Percentiles rank a stretch among this genome's conserved stretches.
Conservation (phyloP, 2,113 vertebrate genomes). For the Chroicocephalus ridibundus region DNA sequence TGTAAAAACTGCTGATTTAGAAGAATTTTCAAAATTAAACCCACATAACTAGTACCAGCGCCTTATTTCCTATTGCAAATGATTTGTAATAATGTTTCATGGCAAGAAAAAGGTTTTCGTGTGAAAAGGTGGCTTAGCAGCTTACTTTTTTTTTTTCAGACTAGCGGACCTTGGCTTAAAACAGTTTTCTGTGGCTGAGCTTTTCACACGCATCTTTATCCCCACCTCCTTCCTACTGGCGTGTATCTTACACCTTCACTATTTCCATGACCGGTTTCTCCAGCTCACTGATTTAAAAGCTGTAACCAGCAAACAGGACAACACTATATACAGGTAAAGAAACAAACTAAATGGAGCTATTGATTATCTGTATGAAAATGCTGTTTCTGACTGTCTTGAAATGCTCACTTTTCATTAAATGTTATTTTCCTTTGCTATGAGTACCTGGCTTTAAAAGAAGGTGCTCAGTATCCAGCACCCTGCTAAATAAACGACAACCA, state of each 20-base stretch:
- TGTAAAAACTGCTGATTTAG: neutral
- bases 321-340: conserved; percentile 92
- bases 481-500: neutral
- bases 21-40: neutral
- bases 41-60: rapidly evolving
- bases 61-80: neutral
- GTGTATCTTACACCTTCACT: conserved; percentile 95
- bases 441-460: neutral
- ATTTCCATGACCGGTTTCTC: conserved; percentile 94
- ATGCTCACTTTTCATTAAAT: neutral
- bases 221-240: conserved; percentile 94
- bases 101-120: neutral
- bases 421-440: neutral
- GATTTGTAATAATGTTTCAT: neutral
- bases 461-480: neutral
- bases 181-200: conserved; percentile 73
- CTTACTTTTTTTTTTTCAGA: conserved; percentile 67
- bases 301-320: conserved; percentile 92
- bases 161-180: conserved; percentile 88
- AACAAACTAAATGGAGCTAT: neutral
- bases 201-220: conserved; percentile 95
- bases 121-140: neutral
- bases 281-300: conserved; percentile 94
- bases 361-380: neutral
- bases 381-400: neutral